These are phyloP conservation scores for Oeneis ivallda DNA, from an alignment of 2,888 invertebrate species.

Conservation along the genomic window DNA sequence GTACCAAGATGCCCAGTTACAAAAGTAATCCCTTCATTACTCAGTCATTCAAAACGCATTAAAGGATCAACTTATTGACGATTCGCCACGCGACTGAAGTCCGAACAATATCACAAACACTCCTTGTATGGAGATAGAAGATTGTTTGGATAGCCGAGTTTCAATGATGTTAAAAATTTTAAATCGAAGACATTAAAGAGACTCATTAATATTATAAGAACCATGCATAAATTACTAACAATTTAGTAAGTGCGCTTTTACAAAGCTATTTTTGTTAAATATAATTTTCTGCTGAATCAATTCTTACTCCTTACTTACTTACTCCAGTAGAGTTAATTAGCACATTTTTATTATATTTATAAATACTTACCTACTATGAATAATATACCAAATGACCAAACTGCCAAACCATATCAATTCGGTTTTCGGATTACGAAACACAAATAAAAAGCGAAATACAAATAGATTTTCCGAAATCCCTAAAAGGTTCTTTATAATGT, in stretches of 20 bases:
- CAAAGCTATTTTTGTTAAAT: too few species aligned
- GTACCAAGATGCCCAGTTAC: conserved; percentile 24
- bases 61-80: conserved; percentile 43
- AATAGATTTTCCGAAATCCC: conserved; percentile 31
- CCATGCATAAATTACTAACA: too few species aligned
- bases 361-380: not conserved
- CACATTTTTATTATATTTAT: not conserved
- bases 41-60: conserved; percentile 43
- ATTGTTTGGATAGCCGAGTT: conserved; percentile 30
- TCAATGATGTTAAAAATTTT: not conserved
- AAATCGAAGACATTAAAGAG: too few species aligned
- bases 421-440: conserved; percentile 19
- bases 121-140: conserved; percentile 33
- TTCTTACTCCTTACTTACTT: not conserved
- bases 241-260: too few species aligned
- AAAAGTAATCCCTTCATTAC: conserved; percentile 37
- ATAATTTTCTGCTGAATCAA: not conserved
- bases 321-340: not conserved
- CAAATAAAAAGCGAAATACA: conserved; percentile 28
- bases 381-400: conserved; percentile 15
- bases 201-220: too few species aligned
- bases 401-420: conserved; percentile 9
- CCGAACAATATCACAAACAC: conserved; percentile 38
- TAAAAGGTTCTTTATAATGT: conserved; percentile 36
- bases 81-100: conserved; percentile 45